Evolutionary conservation across 1,140 invertebrate genomes (phyloP).

Genomic region (Elymnias hypermnestra): DNA sequence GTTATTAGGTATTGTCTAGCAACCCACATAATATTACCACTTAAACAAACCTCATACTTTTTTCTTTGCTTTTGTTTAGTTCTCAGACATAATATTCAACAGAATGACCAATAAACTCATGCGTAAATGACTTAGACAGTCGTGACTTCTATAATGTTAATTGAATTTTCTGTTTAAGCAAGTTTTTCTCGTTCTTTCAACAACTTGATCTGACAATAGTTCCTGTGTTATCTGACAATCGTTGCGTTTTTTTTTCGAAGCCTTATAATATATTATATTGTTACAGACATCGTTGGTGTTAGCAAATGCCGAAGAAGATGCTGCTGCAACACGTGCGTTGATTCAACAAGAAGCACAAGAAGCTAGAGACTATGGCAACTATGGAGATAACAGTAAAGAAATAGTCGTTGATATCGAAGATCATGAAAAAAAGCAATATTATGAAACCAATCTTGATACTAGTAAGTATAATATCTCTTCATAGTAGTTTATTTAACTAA

Average conservation of each 20-base stretch:
- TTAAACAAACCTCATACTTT: too few species aligned
- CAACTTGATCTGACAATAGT: background rate
- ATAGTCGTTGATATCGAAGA: slow-evolving; percentile 81
- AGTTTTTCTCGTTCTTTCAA: too few species aligned
- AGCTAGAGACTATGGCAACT: slow-evolving; percentile 24
- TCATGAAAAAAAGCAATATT: slow-evolving; percentile 82
- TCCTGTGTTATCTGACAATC: background rate
- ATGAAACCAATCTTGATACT: slow-evolving; percentile 82
- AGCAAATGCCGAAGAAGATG: slow-evolving; percentile 42
- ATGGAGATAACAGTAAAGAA: slow-evolving; percentile 44
- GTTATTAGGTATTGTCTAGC: background rate
- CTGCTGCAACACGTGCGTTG: slow-evolving; percentile 28
- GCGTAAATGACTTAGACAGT: too few species aligned
- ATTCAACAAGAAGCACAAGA: slow-evolving; percentile 25
- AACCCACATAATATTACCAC: too few species aligned
- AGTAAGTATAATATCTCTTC: slow-evolving; percentile 71
- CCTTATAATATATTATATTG: too few species aligned
- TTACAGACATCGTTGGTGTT: slow-evolving; percentile 55
- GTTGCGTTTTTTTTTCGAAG: background rate
- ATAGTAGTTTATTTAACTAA: too few species aligned
- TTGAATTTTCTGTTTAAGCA: too few species aligned
- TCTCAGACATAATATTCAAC: too few species aligned
- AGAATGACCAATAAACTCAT: too few species aligned
- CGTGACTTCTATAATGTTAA: too few species aligned
- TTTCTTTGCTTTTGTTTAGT: too few species aligned